Evolutionary conservation across 2,113 vertebrate genomes (phyloP).

Genomic region (Monarcha castaneiventris): DNA sequence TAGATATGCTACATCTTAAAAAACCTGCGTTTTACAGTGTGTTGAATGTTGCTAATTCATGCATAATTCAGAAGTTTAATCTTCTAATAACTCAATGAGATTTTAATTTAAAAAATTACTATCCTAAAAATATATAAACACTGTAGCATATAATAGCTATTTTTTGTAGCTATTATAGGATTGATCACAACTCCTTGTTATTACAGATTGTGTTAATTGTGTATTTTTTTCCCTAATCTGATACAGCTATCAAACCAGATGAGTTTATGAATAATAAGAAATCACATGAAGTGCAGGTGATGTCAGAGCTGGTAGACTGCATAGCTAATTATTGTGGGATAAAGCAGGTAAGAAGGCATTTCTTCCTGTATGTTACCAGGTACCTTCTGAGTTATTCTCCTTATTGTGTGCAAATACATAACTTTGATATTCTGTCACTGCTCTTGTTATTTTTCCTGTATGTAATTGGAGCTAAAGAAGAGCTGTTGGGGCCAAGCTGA

Average conservation of each 20-base stretch:
- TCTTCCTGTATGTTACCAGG: not conserved
- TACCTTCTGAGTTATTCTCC: not conserved
- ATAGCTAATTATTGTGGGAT: slow-evolving; percentile 78
- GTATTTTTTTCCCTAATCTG: slow-evolving; percentile 47
- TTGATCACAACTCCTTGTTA: not conserved
- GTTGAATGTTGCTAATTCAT: slow-evolving; percentile 7
- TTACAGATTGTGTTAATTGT: not conserved
- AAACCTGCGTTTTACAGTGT: not conserved
- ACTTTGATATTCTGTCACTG: not conserved
- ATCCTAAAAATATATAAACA: not conserved
- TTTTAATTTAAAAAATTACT: not conserved
- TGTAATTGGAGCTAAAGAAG: not conserved
- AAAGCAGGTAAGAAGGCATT: slow-evolving; percentile 79
- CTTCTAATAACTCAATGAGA: not conserved
- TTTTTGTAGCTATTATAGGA: not conserved
- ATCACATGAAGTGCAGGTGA: slow-evolving; percentile 91
- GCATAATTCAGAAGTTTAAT: not conserved
- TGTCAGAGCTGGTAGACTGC: slow-evolving; percentile 85
- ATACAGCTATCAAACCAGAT: slow-evolving; percentile 72
- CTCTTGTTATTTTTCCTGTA: not conserved
- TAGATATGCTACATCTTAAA: not conserved
- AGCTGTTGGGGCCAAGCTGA: not conserved
- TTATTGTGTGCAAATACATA: not conserved
- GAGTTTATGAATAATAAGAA: slow-evolving; percentile 98
- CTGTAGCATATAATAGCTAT: not conserved